Evolutionary conservation across 2,797 vertebrate genomes (phyloP).

Genomic region (Adelosebastes latens): DNA sequence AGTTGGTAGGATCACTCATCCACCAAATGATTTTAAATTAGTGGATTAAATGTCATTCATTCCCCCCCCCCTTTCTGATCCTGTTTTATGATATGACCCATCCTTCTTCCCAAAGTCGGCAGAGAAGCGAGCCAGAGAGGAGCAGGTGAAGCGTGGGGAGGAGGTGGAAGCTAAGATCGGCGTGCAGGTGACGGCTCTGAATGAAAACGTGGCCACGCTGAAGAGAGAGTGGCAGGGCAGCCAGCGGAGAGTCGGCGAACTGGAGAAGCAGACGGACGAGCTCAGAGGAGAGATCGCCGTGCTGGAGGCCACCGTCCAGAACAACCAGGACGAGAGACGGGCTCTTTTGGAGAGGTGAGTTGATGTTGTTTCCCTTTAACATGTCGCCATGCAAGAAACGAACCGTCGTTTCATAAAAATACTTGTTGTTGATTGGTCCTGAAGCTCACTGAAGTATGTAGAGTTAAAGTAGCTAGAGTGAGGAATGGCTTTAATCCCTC

Average conservation of each 20-base stretch:
- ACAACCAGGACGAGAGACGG: constrained; percentile 97
- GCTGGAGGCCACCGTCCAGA: constrained; percentile 96
- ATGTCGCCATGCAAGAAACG: neutral
- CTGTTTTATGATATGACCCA: neutral
- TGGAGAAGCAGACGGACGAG: constrained; percentile 97
- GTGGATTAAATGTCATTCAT: neutral
- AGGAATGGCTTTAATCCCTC: neutral
- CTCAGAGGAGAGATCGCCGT: constrained; percentile 96
- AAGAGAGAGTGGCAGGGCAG: constrained; percentile 97
- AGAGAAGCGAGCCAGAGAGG: constrained; percentile 89
- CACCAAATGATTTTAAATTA: neutral
- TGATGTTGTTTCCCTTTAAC: neutral
- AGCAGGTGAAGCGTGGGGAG: constrained; percentile 86
- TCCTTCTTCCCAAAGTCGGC: constrained; percentile 71
- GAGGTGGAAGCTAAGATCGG: constrained; percentile 88
- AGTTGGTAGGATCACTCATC: constrained; percentile 83
- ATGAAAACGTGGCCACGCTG: constrained; percentile 95
- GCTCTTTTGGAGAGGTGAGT: constrained; percentile 92
- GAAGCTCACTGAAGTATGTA: neutral
- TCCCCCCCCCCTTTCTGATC: neutral
- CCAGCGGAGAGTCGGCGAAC: constrained; percentile 90
- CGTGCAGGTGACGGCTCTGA: constrained; percentile 92
- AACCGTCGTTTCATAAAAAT: neutral
- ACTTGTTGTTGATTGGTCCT: neutral
- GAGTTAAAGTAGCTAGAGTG: neutral